A percentile compares a stretch with the other conserved stretches of the same genome.
phyloP scores from a whole-genome alignment of 2,888 invertebrate genomes.

The Drosophila emarginata region DNA sequence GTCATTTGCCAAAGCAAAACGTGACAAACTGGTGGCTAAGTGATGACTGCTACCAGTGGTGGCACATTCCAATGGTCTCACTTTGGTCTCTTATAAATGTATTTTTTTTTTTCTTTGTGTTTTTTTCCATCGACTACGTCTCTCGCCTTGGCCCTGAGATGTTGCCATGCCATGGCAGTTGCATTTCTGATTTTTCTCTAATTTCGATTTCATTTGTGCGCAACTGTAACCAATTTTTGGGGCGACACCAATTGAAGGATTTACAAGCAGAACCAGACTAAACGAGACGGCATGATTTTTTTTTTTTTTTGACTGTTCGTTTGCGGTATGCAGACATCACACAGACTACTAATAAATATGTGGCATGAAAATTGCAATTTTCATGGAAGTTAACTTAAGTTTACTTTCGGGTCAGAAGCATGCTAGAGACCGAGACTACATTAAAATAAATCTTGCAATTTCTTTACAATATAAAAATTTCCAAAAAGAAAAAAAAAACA shows the following conservation, averaged over 20 bases:
- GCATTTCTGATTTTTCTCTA: constrained; percentile 27
- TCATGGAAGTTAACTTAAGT: constrained; percentile 4
- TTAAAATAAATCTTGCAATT: neutral
- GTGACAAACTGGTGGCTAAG: constrained; percentile 58
- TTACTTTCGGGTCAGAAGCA: neutral
- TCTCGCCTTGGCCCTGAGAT: constrained; percentile 6
- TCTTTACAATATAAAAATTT: neutral
- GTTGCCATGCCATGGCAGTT: neutral
- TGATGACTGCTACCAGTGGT: constrained; percentile 16
- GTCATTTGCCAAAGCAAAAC: constrained; percentile 70
- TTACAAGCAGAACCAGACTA: constrained; percentile 27
- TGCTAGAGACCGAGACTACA: neutral
- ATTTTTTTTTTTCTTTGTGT: no score
- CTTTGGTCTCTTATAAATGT: no score
- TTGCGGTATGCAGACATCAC: constrained; percentile 24
- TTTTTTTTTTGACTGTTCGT: neutral
- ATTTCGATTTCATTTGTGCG: constrained; percentile 75
- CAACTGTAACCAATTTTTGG: constrained; percentile 70
- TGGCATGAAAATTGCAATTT: constrained; percentile 7
- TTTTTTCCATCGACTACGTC: constrained; percentile 15
- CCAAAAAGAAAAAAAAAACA: no score
- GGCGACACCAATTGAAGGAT: constrained; percentile 59
- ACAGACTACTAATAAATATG: constrained; percentile 63
- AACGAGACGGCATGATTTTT: constrained; percentile 10
- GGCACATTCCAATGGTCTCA: constrained; percentile 52